Conservation (phyloP, 2,797 vertebrate species). For the Muscicapa comitata region DNA sequence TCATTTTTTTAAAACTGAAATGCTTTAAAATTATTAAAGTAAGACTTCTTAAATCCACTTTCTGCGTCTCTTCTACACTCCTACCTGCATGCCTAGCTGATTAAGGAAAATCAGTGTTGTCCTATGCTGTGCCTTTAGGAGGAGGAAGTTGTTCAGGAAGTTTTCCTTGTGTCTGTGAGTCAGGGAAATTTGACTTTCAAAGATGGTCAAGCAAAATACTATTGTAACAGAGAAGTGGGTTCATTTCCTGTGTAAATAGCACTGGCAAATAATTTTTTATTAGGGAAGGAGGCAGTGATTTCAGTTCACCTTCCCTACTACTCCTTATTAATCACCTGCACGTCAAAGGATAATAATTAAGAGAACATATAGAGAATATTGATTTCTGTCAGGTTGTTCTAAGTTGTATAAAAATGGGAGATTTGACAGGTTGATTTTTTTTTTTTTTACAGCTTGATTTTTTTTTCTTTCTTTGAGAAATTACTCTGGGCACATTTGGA, state of each 20-base stretch:
- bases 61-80: background rate
- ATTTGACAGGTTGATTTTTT: background rate
- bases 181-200: background rate
- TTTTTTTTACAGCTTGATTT: background rate
- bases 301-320: background rate
- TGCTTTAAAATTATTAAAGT: background rate
- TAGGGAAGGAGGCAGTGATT: background rate
- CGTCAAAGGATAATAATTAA: background rate
- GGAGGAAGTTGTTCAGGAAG: accelerated
- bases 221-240: background rate
- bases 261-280: background rate
- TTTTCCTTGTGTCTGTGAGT: background rate
- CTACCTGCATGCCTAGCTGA: background rate
- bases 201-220: background rate
- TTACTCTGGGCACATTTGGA: background rate
- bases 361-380: background rate
- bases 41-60: background rate
- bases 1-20: background rate
- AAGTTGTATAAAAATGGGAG: background rate
- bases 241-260: background rate
- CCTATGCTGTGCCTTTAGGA: background rate
- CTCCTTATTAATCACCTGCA: background rate
- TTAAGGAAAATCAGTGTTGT: background rate
- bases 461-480: background rate
- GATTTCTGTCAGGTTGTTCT: background rate